Conservation (phyloP, 53 echinoderm and acorn worm genomes). For the Actinopyga echinites region DNA sequence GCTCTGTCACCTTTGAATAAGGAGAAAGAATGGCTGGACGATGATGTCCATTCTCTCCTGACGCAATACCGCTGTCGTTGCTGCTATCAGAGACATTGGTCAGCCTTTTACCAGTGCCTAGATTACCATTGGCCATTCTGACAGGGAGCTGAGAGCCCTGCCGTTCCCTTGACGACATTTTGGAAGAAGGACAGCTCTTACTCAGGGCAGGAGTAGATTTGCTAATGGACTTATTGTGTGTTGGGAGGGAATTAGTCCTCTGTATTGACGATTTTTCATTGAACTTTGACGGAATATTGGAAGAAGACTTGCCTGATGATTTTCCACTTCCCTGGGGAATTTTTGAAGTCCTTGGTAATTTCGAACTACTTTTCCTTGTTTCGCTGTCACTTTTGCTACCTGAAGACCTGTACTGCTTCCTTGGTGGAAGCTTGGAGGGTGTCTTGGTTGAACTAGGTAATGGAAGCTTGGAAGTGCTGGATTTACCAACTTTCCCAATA, state of each 20-base stretch:
- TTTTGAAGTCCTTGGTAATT: conserved; percentile 31
- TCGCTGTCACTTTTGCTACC: conserved; percentile 46
- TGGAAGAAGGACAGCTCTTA: conserved; percentile 54
- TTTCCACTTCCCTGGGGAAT: conserved; percentile 5
- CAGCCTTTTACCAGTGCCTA: conserved; percentile 68
- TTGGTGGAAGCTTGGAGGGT: conserved; percentile 39
- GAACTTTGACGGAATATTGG: conserved; percentile 45
- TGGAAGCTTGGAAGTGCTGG: conserved; percentile 27
- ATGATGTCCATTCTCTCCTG: conserved; percentile 81
- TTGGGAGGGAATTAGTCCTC: conserved; percentile 74
- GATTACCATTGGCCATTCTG: conserved; percentile 74
- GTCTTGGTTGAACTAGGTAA: conserved; percentile 25
- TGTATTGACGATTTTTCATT: conserved; percentile 45
- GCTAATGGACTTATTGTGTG: conserved; percentile 75
- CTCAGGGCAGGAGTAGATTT: conserved; percentile 83
- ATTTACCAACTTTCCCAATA: background rate
- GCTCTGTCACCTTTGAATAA: conserved; percentile 96
- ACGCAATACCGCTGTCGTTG: conserved; percentile 96
- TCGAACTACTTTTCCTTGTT: conserved; percentile 43
- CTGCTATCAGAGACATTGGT: conserved; percentile 96
- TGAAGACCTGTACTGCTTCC: conserved; percentile 36
- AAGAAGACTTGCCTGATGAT: conserved; percentile 36
- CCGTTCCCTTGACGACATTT: conserved; percentile 62
- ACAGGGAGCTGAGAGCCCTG: conserved; percentile 51
- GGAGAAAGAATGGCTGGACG: conserved; percentile 89